Evolutionary conservation across 1,140 invertebrate species (phyloP).

Genomic region (Amphibalanus amphitrite): DNA sequence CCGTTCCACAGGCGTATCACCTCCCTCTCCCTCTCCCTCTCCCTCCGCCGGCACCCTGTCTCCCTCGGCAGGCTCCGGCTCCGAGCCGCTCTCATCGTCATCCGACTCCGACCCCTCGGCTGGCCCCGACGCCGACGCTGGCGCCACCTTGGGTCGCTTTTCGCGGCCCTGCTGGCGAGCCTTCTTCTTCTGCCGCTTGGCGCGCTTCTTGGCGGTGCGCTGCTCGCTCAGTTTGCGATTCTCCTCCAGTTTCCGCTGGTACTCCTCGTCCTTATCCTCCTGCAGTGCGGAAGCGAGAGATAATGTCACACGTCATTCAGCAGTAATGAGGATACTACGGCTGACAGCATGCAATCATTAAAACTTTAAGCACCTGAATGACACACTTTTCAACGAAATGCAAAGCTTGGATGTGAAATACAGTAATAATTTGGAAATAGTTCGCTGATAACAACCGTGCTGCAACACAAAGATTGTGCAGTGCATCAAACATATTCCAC

Average conservation of each 20-base stretch:
- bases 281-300: conserved; percentile 24
- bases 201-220: conserved; percentile 63
- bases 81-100: conserved; percentile 38
- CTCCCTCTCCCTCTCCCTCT: no score
- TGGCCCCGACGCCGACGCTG: conserved; percentile 93
- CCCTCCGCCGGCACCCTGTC: no score
- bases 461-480: no score
- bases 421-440: conserved; percentile 9
- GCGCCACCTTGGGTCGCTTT: conserved; percentile 43
- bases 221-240: conserved; percentile 58
- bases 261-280: conserved; percentile 65
- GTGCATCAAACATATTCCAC: no score
- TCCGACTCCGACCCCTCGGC: conserved; percentile 93
- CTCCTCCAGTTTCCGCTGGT: conserved; percentile 58
- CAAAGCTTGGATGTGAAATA: conserved; percentile 5
- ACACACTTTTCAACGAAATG: conserved; percentile 8
- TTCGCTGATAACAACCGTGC: no score
- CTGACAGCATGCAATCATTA: neutral
- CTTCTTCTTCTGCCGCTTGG: conserved; percentile 63
- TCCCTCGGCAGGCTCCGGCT: no score
- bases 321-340: neutral
- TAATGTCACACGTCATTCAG: neutral
- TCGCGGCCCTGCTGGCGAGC: conserved; percentile 30
- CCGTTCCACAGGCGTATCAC: no score
- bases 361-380: neutral